Conservation (phyloP, 2,113 vertebrate species). For the Calypte anna region DNA sequence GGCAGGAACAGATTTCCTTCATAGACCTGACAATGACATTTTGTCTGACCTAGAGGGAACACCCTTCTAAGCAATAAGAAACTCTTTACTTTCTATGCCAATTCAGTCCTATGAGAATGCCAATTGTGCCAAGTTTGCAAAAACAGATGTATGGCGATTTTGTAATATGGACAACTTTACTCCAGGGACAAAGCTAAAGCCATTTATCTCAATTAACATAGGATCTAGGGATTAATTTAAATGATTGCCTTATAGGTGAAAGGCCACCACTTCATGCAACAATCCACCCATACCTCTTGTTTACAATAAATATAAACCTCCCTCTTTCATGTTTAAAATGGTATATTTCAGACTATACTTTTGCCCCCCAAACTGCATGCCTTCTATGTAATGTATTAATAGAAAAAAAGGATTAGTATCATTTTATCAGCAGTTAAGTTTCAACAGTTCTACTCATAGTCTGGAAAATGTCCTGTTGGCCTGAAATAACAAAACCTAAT, state of each 20-base stretch:
- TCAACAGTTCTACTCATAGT: not conserved
- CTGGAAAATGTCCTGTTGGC: not conserved
- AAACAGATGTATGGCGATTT: constrained; percentile 71
- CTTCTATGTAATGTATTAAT: not conserved
- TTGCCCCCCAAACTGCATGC: not conserved
- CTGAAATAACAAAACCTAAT: constrained; percentile 55
- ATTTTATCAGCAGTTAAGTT: not conserved
- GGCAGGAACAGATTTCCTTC: constrained; percentile 1
- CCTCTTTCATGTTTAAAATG: not conserved
- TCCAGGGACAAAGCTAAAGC: constrained; percentile 67
- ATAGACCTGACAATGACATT: not conserved
- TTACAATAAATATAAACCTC: not conserved
- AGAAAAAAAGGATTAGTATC: not conserved
- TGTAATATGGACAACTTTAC: constrained; percentile 61
- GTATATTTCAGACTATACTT: not conserved
- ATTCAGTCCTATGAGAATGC: constrained; percentile 59
- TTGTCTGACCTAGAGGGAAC: constrained; percentile 20
- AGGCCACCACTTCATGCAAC: constrained; percentile 59
- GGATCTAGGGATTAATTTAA: constrained; percentile 70
- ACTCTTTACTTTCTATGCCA: constrained; percentile 43
- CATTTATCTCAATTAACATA: constrained; percentile 80
- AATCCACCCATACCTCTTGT: not conserved
- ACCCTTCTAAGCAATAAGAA: constrained; percentile 40
- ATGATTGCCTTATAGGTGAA: constrained; percentile 71
- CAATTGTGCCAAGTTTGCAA: constrained; percentile 74